Evolutionary conservation across 2,113 vertebrate species (phyloP).

Genomic region (Corynorhinus townsendii): DNA sequence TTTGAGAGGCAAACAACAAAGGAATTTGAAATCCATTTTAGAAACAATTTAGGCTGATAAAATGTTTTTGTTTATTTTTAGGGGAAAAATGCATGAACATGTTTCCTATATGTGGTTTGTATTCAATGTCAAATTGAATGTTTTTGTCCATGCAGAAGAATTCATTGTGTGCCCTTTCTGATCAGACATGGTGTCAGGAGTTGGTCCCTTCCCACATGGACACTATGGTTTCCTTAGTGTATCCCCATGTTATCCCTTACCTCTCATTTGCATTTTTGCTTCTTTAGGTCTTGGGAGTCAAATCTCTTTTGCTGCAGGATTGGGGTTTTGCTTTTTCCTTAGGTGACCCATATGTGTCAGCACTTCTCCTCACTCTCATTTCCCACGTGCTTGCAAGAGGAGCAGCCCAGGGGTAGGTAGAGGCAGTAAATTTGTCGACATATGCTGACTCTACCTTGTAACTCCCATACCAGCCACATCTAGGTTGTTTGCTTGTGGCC

Average conservation of each 20-base stretch:
- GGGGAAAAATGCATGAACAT: neutral
- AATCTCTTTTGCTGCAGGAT: neutral
- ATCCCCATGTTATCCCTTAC: neutral
- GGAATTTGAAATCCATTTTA: neutral
- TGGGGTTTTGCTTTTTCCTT: neutral
- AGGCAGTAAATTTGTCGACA: neutral
- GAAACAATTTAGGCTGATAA: neutral
- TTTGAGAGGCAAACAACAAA: conserved; percentile 23
- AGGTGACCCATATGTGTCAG: neutral
- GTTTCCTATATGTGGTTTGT: neutral
- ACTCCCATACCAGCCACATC: neutral
- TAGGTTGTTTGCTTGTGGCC: neutral
- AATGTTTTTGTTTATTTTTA: conserved; percentile 6
- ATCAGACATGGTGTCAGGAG: neutral
- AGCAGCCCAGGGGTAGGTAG: neutral
- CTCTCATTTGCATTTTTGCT: neutral
- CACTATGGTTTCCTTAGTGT: neutral
- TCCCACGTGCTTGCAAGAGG: neutral
- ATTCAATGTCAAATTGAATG: neutral
- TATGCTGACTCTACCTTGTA: neutral
- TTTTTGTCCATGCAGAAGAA: conserved; percentile 1
- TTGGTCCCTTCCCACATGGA: neutral
- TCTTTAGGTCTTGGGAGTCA: conserved; percentile 1
- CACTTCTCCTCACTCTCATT: neutral
- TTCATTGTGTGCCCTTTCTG: neutral